Conservation (phyloP, 2,888 invertebrate species). For the Tanytarsus gracilentus region DNA sequence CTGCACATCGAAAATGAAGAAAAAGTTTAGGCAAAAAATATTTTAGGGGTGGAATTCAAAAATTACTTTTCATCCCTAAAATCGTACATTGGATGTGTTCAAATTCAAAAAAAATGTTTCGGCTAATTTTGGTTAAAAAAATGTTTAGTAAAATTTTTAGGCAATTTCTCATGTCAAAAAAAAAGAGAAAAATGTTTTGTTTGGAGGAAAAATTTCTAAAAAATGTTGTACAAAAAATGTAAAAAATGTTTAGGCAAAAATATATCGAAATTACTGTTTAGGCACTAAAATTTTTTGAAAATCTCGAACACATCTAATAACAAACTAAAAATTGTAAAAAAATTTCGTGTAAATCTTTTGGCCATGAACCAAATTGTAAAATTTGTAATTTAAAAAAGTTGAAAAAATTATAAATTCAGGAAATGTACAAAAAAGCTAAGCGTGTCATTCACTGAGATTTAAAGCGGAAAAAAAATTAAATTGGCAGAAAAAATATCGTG, state of each 20-base stretch:
- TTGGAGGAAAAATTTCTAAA: conserved; percentile 1
- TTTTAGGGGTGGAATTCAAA: not conserved
- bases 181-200: conserved; percentile 6
- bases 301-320: conserved; percentile 15
- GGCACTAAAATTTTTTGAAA: conserved; percentile 1
- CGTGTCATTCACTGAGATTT: conserved; percentile 15
- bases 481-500: not conserved
- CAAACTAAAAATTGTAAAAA: not conserved
- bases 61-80: not conserved
- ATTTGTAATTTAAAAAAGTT: not conserved
- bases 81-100: conserved; percentile 14
- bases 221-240: conserved; percentile 14
- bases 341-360: not conserved
- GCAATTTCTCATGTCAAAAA: conserved; percentile 2
- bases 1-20: not conserved
- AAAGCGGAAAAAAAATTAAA: not conserved
- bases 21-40: not conserved
- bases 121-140: conserved; percentile 8
- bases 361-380: not conserved
- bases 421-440: conserved; percentile 19
- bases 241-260: conserved; percentile 18
- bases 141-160: not conserved
- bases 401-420: not conserved
- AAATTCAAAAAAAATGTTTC: conserved; percentile 1
- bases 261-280: conserved; percentile 20